Conservation (phyloP, 2,888 invertebrate genomes). For the Polyploca ridens region DNA sequence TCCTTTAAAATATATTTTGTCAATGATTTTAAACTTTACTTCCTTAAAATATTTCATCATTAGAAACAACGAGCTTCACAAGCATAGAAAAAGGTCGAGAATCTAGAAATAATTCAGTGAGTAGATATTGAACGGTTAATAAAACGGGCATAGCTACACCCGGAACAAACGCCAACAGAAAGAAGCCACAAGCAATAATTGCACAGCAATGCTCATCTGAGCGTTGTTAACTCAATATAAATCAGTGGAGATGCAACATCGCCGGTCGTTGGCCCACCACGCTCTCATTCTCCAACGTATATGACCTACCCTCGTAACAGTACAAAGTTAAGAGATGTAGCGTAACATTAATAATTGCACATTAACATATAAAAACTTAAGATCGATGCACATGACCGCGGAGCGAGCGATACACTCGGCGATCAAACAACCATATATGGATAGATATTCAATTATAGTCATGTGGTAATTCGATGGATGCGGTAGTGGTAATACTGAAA, state of each 20-base stretch:
- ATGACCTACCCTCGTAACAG: conserved; percentile 53
- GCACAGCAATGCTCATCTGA: conserved; percentile 7
- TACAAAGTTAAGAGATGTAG: conserved; percentile 38
- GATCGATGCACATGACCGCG: conserved; percentile 59
- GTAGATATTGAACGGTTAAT: conserved; percentile 8
- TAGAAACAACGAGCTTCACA: no score
- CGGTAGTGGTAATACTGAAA: neutral
- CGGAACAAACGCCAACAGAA: conserved; percentile 2
- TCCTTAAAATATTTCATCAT: no score
- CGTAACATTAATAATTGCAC: conserved; percentile 56
- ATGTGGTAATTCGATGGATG: neutral
- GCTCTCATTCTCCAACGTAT: conserved; percentile 55
- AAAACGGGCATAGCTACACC: neutral
- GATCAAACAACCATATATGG: conserved; percentile 38
- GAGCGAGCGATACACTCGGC: conserved; percentile 31
- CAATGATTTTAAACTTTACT: no score
- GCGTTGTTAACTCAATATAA: conserved; percentile 15
- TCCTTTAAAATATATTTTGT: no score
- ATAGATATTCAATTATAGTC: conserved; percentile 28
- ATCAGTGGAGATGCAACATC: conserved; percentile 26
- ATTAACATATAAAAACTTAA: conserved; percentile 43
- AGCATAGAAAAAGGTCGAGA: no score
- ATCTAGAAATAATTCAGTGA: neutral
- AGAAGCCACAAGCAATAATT: conserved; percentile 7
- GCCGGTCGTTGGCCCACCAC: conserved; percentile 41